Conservation (phyloP, 2,888 invertebrate species). For the Erynnis tages region DNA sequence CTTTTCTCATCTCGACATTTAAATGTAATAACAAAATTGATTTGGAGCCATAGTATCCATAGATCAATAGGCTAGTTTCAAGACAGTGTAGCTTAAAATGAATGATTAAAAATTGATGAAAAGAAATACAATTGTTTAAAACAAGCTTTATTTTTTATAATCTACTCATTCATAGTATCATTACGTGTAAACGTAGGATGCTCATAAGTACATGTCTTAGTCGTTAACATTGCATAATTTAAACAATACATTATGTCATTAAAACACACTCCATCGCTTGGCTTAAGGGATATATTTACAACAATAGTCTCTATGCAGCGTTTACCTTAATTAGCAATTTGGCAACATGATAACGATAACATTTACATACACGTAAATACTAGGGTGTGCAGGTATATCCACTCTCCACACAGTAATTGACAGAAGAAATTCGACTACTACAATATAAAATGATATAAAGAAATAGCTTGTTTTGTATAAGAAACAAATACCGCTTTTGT, state of each 20-base stretch:
- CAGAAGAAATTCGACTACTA: conserved; percentile 55
- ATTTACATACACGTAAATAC: conserved; percentile 56
- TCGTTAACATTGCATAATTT: conserved; percentile 45
- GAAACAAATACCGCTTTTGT: conserved; percentile 10
- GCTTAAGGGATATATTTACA: conserved; percentile 75
- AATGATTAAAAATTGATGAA: neutral
- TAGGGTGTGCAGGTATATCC: conserved; percentile 29
- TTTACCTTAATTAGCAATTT: conserved; percentile 70
- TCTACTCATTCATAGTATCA: conserved; percentile 59
- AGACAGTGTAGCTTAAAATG: too few species aligned
- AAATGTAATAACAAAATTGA: too few species aligned
- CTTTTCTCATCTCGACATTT: too few species aligned
- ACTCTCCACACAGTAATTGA: conserved; percentile 67
- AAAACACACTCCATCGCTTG: conserved; percentile 63
- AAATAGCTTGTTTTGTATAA: conserved; percentile 1
- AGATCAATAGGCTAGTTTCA: too few species aligned
- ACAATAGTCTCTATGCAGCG: conserved; percentile 64
- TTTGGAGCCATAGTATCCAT: too few species aligned
- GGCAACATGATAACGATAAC: conserved; percentile 74
- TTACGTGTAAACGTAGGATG: conserved; percentile 32
- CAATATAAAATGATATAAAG: conserved; percentile 15
- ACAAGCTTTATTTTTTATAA: conserved; percentile 79
- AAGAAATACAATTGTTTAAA: conserved; percentile 50
- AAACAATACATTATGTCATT: conserved; percentile 61
- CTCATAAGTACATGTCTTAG: conserved; percentile 42